Evolutionary conservation across 2,113 vertebrate species (phyloP).

Genomic region (Sorex araneus): DNA sequence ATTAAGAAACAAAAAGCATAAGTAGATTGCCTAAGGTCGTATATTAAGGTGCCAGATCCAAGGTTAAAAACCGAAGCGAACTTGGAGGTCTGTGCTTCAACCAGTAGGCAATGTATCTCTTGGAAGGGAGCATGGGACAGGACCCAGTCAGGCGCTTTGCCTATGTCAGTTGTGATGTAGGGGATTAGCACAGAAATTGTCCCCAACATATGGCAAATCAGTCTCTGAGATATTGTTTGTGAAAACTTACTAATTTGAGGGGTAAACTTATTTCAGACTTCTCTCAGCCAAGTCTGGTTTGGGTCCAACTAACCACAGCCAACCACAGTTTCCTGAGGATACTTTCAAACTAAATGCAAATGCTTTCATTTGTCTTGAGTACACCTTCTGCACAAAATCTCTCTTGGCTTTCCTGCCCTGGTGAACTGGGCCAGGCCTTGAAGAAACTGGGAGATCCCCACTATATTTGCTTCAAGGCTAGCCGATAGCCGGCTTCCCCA

Average conservation of each 20-base stretch:
- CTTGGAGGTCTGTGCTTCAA: background rate
- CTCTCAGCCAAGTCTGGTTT: constrained; percentile 6
- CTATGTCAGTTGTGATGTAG: background rate
- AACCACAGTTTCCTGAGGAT: background rate
- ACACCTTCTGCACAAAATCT: background rate
- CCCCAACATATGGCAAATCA: background rate
- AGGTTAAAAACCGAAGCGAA: background rate
- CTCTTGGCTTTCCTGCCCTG: constrained; percentile 9
- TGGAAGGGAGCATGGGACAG: background rate
- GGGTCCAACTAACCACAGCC: constrained; percentile 22
- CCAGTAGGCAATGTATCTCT: fast-evolving
- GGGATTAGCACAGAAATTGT: background rate
- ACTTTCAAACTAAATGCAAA: background rate
- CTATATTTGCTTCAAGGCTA: background rate
- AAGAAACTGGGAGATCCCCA: background rate
- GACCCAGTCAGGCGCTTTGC: background rate
- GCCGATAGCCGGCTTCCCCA: constrained; percentile 22
- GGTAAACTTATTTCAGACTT: background rate
- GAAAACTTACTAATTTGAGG: background rate
- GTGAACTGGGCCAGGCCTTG: background rate
- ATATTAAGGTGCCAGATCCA: background rate
- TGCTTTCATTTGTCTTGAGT: background rate
- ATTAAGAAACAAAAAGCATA: no score
- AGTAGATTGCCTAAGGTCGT: constrained; percentile 1
- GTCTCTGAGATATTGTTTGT: background rate